Percentiles rank a stretch among this genome's conserved stretches.
Evolutionary conservation across 2,888 invertebrate species (phyloP).

Genomic region (Exocentrus adspersus): DNA sequence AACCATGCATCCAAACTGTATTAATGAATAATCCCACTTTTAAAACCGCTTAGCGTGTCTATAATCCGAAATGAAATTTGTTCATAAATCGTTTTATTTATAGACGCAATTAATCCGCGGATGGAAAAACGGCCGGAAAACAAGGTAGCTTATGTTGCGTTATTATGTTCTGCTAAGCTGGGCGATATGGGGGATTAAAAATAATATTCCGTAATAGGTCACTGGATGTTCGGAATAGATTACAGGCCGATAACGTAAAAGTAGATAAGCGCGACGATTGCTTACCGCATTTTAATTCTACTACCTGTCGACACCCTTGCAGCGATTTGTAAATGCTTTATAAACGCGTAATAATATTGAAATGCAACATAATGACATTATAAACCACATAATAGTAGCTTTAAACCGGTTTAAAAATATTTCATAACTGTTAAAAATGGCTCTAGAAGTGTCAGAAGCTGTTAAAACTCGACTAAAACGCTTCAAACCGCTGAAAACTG

Average conservation of each 20-base stretch:
- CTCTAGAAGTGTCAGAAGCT: too few relatives aligned
- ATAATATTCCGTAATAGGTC: constrained; percentile 1
- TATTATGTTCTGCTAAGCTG: constrained; percentile 19
- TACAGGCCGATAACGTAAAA: background rate
- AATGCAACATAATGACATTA: too few relatives aligned
- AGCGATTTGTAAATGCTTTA: too few relatives aligned
- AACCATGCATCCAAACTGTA: constrained; percentile 21
- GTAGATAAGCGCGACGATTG: background rate
- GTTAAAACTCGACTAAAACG: too few relatives aligned
- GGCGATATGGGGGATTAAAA: constrained; percentile 17
- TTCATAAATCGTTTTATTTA: constrained; percentile 20
- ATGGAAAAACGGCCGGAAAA: constrained; percentile 20
- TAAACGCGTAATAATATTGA: too few relatives aligned
- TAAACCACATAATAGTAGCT: too few relatives aligned
- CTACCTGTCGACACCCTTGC: too few relatives aligned
- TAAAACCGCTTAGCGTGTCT: constrained; percentile 8
- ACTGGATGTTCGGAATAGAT: background rate
- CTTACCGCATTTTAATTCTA: background rate
- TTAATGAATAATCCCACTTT: constrained; percentile 20
- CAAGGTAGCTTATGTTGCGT: constrained; percentile 24
- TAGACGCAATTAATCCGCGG: constrained; percentile 16
- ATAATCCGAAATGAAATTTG: constrained; percentile 24
- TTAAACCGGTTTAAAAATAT: too few relatives aligned
- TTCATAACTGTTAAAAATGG: too few relatives aligned
- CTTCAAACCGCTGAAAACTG: too few relatives aligned